Base-by-base conservation (phyloP, 1,140 invertebrate species). In the Drosophila orena region DNA sequence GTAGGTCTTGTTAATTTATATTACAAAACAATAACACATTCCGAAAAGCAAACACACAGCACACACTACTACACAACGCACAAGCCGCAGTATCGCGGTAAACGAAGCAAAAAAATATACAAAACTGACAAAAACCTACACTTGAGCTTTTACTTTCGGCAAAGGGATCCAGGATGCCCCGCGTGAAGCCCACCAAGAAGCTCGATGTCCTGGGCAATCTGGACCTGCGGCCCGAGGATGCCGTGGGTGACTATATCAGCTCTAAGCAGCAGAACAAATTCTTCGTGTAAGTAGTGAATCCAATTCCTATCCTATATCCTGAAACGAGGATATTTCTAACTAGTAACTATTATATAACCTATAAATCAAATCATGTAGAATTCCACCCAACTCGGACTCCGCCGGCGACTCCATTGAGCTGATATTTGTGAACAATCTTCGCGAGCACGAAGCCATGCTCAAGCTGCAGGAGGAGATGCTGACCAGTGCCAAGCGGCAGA, bases 181-280 rank as follows among this genome's bases (percentile, higher is more conserved):
- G 91, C 11, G 78, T 70, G 7, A 92, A 92, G 34, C 92, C 91
- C 2, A 92, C 92, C 34, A 81, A 69, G 1, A 90, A 69, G 46
- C 34, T 92, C 15, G 92, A 92, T 81, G 88, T 92, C 12, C 70
- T 92, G 37, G 92, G 92, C 2, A 86, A 81, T 44, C 68, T 92
- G 68, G 92, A 92, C 43, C 40, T 92, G 43, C 77, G 75, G 15
- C 92, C 92, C 2, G 91, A 92, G 57, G 73, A 91, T 22, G 91
- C 89, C 4, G 86, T 91, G 24, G 78, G 77, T 6, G 81, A 89
- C 34, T 92, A 77, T 20, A 24, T 92, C 0, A 50, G 73, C 49
- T 92, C 91, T 0, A 91, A 91, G 71, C 47, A 56, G 22, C 90
- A 92, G 22, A 56, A 92, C 6, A 70, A 81, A 37, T 90, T 70